Evolutionary conservation across 2,797 vertebrate species (phyloP).

Genomic region (Chiroxiphia lanceolata): DNA sequence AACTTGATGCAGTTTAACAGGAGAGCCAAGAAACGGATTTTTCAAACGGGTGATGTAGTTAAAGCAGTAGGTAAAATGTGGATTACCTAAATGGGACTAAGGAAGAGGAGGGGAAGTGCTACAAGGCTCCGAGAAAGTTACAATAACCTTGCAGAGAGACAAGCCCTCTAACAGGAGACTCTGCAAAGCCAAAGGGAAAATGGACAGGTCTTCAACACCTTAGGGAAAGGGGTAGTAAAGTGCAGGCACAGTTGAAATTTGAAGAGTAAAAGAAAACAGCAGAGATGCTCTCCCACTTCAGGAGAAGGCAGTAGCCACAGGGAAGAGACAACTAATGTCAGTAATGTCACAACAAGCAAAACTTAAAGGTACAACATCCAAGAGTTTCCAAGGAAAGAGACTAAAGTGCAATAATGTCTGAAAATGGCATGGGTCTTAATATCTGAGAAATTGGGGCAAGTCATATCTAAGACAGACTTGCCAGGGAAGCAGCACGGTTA

Average conservation of each 20-base stretch:
- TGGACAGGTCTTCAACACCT: background rate
- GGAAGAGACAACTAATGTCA: background rate
- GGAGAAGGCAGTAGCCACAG: background rate
- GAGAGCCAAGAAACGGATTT: constrained; percentile 46
- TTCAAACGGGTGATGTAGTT: background rate
- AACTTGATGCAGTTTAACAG: constrained; percentile 47
- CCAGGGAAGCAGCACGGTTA: background rate
- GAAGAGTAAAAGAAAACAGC: background rate
- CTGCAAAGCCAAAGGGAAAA: background rate
- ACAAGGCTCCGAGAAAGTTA: background rate
- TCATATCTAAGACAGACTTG: fast-evolving
- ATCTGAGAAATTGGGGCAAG: background rate
- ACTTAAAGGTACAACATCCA: background rate
- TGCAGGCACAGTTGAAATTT: background rate
- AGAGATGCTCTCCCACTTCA: background rate
- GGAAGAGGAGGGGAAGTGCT: background rate
- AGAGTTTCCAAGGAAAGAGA: background rate
- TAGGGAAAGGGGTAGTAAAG: background rate
- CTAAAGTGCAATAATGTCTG: fast-evolving
- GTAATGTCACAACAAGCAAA: background rate
- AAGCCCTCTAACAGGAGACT: background rate
- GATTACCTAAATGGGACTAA: background rate
- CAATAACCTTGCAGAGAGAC: background rate
- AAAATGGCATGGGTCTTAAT: background rate
- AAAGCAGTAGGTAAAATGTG: constrained; percentile 12